Conservation (phyloP, 1,140 invertebrate genomes). For the Branchinecta lynchi region DNA sequence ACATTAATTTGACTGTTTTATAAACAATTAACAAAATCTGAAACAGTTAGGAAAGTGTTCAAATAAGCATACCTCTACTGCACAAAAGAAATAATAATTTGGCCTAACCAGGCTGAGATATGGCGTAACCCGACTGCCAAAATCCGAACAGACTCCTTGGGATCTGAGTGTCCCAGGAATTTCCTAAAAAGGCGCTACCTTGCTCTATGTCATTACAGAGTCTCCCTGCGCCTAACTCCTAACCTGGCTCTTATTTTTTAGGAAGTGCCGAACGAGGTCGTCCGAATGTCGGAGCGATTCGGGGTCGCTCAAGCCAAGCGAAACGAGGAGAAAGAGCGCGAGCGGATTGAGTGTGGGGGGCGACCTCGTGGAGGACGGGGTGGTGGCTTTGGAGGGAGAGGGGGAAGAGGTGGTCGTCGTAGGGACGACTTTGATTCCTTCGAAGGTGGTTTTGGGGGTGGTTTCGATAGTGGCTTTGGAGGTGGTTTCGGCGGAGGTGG, state of each 20-base stretch:
- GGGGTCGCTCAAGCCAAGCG: not conserved
- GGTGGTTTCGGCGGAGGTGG: too few species aligned
- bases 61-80: too few species aligned
- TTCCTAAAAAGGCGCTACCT: not conserved
- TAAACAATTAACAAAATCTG: too few species aligned
- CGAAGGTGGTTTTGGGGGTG: not conserved
- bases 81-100: too few species aligned
- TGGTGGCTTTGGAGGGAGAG: not conserved
- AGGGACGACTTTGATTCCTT: not conserved
- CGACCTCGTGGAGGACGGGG: not conserved
- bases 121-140: not conserved
- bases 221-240: not conserved
- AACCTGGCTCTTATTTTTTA: not conserved
- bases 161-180: too few species aligned
- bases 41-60: too few species aligned
- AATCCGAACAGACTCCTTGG: not conserved
- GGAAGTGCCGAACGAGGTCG: not conserved
- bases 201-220: not conserved
- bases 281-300: not conserved
- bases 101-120: not conserved
- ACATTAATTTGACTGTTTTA: too few species aligned
- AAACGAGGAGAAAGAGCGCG: not conserved
- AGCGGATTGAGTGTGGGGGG: not conserved
- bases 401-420: not conserved
- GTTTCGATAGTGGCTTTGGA: too few species aligned